phyloP scores from a whole-genome alignment of 2,113 vertebrate species.

The Cavia porcellus region DNA sequence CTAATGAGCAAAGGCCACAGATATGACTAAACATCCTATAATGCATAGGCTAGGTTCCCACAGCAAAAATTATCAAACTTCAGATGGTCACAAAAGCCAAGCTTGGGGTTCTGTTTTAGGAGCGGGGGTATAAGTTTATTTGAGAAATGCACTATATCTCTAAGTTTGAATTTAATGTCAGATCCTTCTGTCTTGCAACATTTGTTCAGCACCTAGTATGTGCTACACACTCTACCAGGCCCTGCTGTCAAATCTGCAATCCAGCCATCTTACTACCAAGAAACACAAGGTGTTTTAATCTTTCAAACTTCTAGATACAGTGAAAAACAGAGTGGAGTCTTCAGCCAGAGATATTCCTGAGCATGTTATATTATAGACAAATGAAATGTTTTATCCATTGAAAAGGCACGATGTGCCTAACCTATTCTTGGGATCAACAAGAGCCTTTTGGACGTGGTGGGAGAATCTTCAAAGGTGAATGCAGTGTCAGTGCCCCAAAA shows the following conservation, averaged over 20 bases:
- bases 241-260: not conserved
- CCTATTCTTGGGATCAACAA: constrained; percentile 38
- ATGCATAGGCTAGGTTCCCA: not conserved
- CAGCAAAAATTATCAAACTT: not conserved
- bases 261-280: not conserved
- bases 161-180: not conserved
- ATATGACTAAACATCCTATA: not conserved
- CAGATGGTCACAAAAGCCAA: not conserved
- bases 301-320: not conserved
- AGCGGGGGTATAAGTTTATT: not conserved
- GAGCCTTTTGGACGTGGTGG: constrained; percentile 57
- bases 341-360: not conserved
- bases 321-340: not conserved
- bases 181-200: not conserved
- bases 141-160: not conserved
- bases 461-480: constrained; percentile 76
- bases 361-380: not conserved
- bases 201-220: not conserved
- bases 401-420: not conserved
- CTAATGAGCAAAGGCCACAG: not conserved
- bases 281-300: not conserved
- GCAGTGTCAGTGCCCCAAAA: constrained; percentile 65
- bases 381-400: not conserved
- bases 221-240: not conserved
- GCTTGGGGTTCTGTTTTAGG: not conserved